Evolutionary conservation across 2,113 vertebrate genomes (phyloP), one percentile per base, ranked within the genome.

Genomic region (Chlorodrepanis virens): DNA sequence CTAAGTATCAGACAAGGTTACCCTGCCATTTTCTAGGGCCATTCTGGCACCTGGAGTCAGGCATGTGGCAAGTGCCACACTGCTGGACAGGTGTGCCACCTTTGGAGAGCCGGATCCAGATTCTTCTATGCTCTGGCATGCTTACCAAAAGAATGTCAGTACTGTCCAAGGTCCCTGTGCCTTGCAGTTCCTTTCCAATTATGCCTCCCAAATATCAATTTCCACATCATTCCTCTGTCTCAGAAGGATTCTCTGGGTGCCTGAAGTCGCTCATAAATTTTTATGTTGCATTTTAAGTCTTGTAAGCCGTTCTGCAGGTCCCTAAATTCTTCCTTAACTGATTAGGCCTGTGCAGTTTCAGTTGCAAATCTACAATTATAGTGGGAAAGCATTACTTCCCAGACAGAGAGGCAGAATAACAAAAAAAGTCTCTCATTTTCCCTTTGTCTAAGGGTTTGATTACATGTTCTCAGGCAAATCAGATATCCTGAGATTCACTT

Each of bases 391-490:
- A 75, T 56, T 63, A 65, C 31, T 78, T 84, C 50, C 35, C 61
- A 88, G 57, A 84, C 57, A 94, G 44, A 68, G 35, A 42, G 9
- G 37, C 4, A 28, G 0, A 5, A 14, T 39, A 71, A 45, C 13
- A 91, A 78, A 89, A 77, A 33, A 35, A 19, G 4, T 5, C 21
- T 65, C 59, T 59, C 39, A 29, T 74, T 70, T 83, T 69, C 47
- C 24, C 18, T 79, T 93, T 69, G 53, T 22, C 28, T 44, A 37
- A 61, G 59, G 40, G 35, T 67, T 83, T 69, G 40, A 89, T 71
- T 87, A 79, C 67, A 28, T 44, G 42, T 65, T 90, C 42, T 80
- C 78, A 87, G 81, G 90, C 74, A 87, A 94, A 72, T 76, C 70
- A 80, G 59, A 94, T 49, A 90, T 88, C 35, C 28, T 31, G 44